These are phyloP conservation scores for Neodontobutis hainanensis DNA, from an alignment of 2,113 vertebrate genomes.

Conservation along the genomic window DNA sequence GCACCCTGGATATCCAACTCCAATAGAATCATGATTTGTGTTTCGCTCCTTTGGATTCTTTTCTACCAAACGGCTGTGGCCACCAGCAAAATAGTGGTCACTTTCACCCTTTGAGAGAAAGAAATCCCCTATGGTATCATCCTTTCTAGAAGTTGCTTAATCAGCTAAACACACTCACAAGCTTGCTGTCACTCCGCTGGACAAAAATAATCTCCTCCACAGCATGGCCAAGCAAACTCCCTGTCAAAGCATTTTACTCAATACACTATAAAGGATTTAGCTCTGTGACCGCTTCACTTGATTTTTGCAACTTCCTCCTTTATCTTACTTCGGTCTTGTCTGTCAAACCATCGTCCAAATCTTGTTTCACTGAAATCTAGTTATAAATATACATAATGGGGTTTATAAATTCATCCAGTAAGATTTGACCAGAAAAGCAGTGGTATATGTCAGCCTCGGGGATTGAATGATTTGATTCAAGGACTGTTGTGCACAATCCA, in stretches of 20 bases:
- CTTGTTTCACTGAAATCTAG: constrained; percentile 31
- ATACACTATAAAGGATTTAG: constrained; percentile 42
- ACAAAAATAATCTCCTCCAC: constrained; percentile 55
- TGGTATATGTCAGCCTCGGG: constrained; percentile 18
- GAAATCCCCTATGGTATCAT: constrained; percentile 17
- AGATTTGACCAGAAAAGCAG: constrained; percentile 30
- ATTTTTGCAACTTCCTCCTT: constrained; percentile 14
- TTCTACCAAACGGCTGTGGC: not conserved
- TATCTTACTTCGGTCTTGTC: constrained; percentile 23
- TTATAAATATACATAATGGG: constrained; percentile 19
- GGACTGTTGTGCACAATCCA: constrained; percentile 36
- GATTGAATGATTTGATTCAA: constrained; percentile 28
- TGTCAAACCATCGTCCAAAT: constrained; percentile 21
- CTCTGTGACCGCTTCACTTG: constrained; percentile 21
- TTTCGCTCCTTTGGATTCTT: too few relatives aligned
- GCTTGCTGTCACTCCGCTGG: constrained; percentile 46
- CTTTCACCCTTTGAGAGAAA: constrained; percentile 9
- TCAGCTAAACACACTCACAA: constrained; percentile 36
- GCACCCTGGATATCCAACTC: too few relatives aligned
- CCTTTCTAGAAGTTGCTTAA: constrained; percentile 39
- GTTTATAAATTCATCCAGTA: constrained; percentile 22
- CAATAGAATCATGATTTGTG: too few relatives aligned
- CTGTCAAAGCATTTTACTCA: constrained; percentile 49
- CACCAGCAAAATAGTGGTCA: not conserved
- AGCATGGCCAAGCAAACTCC: constrained; percentile 32